Conservation (phyloP, 1,140 invertebrate species). For the Whitmania pigra region DNA sequence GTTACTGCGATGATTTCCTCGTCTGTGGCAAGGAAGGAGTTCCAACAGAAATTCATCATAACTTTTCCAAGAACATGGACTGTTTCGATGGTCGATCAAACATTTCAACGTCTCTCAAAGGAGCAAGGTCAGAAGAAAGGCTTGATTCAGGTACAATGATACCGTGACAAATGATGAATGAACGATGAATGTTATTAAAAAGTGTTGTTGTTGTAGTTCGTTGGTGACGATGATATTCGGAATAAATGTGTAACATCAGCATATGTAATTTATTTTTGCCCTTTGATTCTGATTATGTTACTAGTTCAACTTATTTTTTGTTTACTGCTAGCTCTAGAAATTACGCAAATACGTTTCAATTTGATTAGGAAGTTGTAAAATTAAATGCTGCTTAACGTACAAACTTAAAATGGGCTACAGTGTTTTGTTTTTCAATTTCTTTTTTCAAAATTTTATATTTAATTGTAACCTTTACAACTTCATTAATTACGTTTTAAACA, state of each 20-base stretch:
- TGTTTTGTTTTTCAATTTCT: no score
- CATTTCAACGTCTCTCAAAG: neutral
- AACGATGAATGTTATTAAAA: neutral
- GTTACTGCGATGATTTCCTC: conserved; percentile 13
- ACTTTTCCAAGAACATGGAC: neutral
- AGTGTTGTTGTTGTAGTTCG: neutral
- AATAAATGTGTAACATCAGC: neutral
- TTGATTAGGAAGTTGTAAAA: no score
- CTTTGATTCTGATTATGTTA: no score
- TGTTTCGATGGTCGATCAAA: neutral
- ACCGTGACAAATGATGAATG: neutral
- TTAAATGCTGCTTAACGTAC: no score
- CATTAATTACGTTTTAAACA: no score
- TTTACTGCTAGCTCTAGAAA: no score
- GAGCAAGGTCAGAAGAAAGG: neutral
- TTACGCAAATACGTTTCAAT: no score
- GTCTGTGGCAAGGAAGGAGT: conserved; percentile 8
- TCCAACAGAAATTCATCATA: conserved; percentile 4
- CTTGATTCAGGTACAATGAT: neutral
- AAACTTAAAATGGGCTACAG: no score
- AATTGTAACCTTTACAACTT: no score
- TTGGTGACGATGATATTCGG: neutral
- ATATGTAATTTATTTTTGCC: no score
- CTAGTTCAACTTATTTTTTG: no score
- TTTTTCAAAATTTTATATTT: no score